Percentiles rank a stretch among this genome's conserved stretches.
These are phyloP conservation scores for Forficula auricularia DNA, from an alignment of 1,140 invertebrate genomes.

Conservation along the genomic window DNA sequence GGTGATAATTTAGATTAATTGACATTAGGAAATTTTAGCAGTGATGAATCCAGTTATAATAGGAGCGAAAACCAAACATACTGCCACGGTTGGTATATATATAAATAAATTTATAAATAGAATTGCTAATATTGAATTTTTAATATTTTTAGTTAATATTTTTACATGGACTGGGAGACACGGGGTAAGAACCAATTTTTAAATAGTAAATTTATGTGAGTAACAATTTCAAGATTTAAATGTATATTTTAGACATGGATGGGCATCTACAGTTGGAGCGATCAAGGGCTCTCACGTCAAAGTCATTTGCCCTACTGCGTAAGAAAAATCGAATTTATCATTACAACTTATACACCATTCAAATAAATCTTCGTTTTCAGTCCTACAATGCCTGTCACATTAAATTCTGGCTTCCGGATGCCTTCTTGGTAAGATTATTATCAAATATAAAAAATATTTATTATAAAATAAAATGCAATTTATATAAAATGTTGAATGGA, in stretches of 20 bases:
- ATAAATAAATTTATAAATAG: constrained; percentile 9
- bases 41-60: constrained; percentile 48
- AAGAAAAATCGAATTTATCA: constrained; percentile 24
- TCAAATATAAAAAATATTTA: no score
- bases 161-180: constrained; percentile 48
- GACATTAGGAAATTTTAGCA: no score
- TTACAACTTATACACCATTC: constrained; percentile 4
- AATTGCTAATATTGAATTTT: constrained; percentile 12
- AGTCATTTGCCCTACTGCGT: constrained; percentile 87
- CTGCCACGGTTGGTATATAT: constrained; percentile 47
- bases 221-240: constrained; percentile 1
- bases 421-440: no score
- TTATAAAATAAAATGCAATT: constrained; percentile 8
- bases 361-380: constrained; percentile 7
- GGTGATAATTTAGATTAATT: no score
- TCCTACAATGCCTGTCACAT: no score
- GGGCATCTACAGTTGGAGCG: constrained; percentile 66
- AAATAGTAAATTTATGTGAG: not conserved
- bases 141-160: constrained; percentile 43
- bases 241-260: constrained; percentile 61
- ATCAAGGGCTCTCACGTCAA: constrained; percentile 70
- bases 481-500: constrained; percentile 3
- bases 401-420: no score
- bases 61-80: constrained; percentile 55
- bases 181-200: constrained; percentile 32